A percentile compares a stretch with the other conserved stretches of the same genome.
Conservation (phyloP, 2,888 invertebrate species). For the Mesorhabditis spiculigera region DNA sequence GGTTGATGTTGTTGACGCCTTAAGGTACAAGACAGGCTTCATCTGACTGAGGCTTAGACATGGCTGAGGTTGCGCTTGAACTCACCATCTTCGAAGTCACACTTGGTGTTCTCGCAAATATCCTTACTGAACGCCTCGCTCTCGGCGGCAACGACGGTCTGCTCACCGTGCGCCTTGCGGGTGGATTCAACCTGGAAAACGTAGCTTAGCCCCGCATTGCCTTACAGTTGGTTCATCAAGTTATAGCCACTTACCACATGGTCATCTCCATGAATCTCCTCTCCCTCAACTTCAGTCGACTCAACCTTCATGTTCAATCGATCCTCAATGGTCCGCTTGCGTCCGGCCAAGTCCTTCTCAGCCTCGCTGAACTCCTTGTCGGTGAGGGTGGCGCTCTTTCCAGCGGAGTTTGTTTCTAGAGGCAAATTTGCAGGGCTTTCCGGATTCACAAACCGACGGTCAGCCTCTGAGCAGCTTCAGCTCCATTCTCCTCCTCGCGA, state of each 20-base stretch:
- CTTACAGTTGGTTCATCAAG: neutral
- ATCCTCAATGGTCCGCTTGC: neutral
- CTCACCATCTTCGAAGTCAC: slow-evolving; percentile 48
- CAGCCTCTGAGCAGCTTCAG: neutral
- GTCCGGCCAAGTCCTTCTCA: neutral
- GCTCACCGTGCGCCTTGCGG: slow-evolving; percentile 22
- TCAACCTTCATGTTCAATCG: neutral
- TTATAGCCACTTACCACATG: neutral
- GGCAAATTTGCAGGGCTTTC: too few species aligned
- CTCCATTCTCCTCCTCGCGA: neutral
- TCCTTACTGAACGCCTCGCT: slow-evolving; percentile 31
- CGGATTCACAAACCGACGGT: neutral
- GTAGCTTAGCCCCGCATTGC: neutral
- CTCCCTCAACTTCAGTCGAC: neutral
- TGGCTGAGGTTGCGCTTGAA: neutral
- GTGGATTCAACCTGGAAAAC: slow-evolving; percentile 28
- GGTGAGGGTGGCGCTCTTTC: neutral
- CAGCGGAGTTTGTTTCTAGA: neutral
- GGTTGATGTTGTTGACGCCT: slow-evolving; percentile 4
- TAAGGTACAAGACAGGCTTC: slow-evolving; percentile 1
- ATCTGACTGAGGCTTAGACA: neutral
- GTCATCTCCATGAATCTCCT: neutral
- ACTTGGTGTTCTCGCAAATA: slow-evolving; percentile 46
- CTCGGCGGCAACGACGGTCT: slow-evolving; percentile 22
- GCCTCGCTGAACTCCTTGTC: neutral